Evolutionary conservation across 2,113 vertebrate genomes (phyloP).

Genomic region (Tachuris rubrigastra): DNA sequence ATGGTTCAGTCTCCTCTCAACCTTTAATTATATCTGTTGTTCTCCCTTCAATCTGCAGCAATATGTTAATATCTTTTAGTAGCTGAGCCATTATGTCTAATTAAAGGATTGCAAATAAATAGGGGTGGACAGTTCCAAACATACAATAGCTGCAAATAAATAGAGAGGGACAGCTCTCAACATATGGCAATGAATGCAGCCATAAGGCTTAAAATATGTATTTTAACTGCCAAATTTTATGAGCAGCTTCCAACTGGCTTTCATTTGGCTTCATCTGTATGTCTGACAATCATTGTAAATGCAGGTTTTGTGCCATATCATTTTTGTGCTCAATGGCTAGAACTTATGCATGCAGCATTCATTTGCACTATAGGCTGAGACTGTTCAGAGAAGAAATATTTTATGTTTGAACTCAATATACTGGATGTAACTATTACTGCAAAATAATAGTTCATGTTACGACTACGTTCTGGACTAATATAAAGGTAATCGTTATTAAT

Average conservation of each 20-base stretch:
- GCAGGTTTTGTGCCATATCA: neutral
- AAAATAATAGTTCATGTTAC: neutral
- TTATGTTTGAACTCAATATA: fast-evolving
- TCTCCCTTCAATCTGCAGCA: constrained; percentile 31
- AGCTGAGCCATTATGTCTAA: constrained; percentile 42
- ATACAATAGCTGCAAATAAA: constrained; percentile 37
- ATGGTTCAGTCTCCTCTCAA: constrained; percentile 4
- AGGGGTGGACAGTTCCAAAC: constrained; percentile 40
- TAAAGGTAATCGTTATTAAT: neutral
- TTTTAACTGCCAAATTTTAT: constrained; percentile 46
- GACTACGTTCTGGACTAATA: neutral
- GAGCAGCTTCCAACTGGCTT: constrained; percentile 36
- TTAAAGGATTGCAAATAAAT: constrained; percentile 52
- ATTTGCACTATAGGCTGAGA: neutral
- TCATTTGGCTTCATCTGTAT: constrained; percentile 6
- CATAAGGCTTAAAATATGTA: constrained; percentile 46
- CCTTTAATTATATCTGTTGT: constrained; percentile 32
- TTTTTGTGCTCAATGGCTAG: neutral
- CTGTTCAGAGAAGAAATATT: neutral
- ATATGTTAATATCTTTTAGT: constrained; percentile 45
- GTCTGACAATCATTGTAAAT: neutral
- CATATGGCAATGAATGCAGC: constrained; percentile 53
- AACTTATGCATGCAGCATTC: neutral
- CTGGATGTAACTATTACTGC: neutral
- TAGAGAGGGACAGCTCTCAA: constrained; percentile 58